Evolutionary conservation across 2,113 vertebrate genomes (phyloP), one percentile per base, ranked within the genome.

Genomic region (Sylvicapra grimmia): DNA sequence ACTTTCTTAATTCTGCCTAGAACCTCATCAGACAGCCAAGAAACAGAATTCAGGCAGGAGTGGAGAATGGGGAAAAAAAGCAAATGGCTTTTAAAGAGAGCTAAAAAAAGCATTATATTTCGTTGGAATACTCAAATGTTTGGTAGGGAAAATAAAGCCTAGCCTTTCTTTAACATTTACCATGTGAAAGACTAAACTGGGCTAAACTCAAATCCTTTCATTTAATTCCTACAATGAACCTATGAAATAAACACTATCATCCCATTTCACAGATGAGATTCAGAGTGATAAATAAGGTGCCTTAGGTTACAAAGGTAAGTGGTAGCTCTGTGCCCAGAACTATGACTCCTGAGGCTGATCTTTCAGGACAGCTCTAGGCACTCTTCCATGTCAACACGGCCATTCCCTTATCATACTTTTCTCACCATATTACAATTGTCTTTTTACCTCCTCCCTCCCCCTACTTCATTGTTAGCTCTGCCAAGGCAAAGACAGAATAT

Each of bases 1-100:
- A 80, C 54, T 93, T 83, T 92, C 29, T 96, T 93, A 89, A 84
- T 94, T 93, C 27, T 96, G 2, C 56, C 77, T 86, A 31, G 21
- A 86, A 85, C 49, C 11, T 84, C 79, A 89, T 79, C 61, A 83
- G 65, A 89, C 2, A 94, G 8, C 13, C 16, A 87, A 49, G 10
- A 63, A 33, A 47, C 49, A 96, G 33, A 79, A 47, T 95, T 96
- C 5, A 87, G 18, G 93, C 11, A 56, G 27, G 29, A 21, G 18
- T 86, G 9, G 61, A 85, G 96, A 96, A 56, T 68, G 21, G 51
- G 80, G 58, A 85, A 84, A 75, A 75, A 72, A 51, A 75, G 68
- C 5, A 72, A 90, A 87, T 6, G 13, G 13, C 27, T 89, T 89
- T 88, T 72, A 18, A 44, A 72, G 51, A 44, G 25, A 47, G 8